Conservation (phyloP, 2,113 vertebrate species). For the Natator depressus region DNA sequence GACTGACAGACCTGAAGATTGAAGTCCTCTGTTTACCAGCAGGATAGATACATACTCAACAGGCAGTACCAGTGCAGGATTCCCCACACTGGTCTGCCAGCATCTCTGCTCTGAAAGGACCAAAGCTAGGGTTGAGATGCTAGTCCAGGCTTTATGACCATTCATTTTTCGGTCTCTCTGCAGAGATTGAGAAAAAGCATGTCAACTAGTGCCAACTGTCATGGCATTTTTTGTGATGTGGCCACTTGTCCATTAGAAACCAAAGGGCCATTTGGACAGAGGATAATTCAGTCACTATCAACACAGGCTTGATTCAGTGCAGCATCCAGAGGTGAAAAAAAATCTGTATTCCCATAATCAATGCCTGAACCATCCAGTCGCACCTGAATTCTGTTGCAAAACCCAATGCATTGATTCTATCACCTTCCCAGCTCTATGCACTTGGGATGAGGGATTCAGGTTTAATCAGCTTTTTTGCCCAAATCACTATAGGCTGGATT, state of each 20-base stretch:
- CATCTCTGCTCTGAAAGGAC: background rate
- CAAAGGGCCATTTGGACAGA: background rate
- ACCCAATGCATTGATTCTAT: background rate
- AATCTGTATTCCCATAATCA: background rate
- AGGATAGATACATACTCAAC: background rate
- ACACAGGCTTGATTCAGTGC: background rate
- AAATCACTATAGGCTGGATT: background rate
- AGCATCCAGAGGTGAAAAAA: background rate
- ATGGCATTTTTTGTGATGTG: background rate
- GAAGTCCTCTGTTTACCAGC: background rate
- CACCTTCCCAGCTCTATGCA: background rate
- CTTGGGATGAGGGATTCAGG: background rate
- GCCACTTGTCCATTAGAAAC: accelerated
- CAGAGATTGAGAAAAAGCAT: background rate
- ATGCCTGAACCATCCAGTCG: background rate
- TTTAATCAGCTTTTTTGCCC: background rate
- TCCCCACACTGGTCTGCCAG: background rate
- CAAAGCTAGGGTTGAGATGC: background rate
- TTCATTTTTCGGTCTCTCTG: background rate
- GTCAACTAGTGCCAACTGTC: accelerated
- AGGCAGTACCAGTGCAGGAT: background rate
- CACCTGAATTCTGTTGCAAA: background rate
- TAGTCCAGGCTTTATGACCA: background rate
- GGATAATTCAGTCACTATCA: background rate
- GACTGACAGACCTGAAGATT: background rate